A percentile compares a stretch with the other conserved stretches of the same genome.
phyloP scores from a whole-genome alignment of 2,797 vertebrate species.

The Falco naumanni region DNA sequence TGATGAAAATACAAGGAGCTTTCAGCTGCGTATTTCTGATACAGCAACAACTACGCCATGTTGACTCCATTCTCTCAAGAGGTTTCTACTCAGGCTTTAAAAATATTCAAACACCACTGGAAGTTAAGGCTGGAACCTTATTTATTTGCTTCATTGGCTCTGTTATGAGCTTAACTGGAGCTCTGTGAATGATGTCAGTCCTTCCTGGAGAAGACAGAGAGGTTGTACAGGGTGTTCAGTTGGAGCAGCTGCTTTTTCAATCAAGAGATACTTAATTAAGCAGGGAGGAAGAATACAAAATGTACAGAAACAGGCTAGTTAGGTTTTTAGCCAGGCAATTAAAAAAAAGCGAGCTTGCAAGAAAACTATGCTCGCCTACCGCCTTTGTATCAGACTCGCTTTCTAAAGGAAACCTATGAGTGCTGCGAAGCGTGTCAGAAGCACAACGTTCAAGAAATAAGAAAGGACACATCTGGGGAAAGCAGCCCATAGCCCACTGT shows the following conservation, averaged over 20 bases:
- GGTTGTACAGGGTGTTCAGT: conserved; percentile 5
- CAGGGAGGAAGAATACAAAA: not conserved
- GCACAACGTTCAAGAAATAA: not conserved
- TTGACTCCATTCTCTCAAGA: not conserved
- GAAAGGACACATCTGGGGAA: not conserved
- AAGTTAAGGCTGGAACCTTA: not conserved
- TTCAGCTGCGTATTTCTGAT: not conserved
- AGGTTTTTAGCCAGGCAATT: not conserved
- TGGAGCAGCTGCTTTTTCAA: conserved; percentile 42
- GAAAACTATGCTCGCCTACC: not conserved
- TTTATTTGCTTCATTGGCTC: not conserved
- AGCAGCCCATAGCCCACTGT: not conserved
- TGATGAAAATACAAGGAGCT: not conserved
- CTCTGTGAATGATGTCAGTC: not conserved
- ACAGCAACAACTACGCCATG: not conserved
- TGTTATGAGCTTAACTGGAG: not conserved
- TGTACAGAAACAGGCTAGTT: not conserved
- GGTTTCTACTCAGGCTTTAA: not conserved
- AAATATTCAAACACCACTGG: not conserved
- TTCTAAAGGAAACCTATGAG: not conserved
- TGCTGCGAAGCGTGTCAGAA: not conserved
- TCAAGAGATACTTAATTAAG: conserved; percentile 40
- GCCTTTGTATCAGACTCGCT: not conserved
- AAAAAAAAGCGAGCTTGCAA: not conserved
- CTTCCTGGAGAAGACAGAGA: not conserved